Conservation (phyloP, 1,140 invertebrate genomes). For the Psix sp. region DNA sequence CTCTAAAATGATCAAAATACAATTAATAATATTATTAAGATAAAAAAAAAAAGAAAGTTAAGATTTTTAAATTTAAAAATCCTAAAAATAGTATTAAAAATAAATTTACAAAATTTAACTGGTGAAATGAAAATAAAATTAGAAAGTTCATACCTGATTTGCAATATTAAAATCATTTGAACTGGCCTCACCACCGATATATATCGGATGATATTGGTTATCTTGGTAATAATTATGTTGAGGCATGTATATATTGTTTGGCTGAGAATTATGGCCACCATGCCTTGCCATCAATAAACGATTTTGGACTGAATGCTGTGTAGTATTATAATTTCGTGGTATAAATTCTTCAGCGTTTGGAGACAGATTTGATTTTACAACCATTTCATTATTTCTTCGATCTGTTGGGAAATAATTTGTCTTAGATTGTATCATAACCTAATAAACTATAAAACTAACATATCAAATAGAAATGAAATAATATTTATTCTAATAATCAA, state of each 20-base stretch:
- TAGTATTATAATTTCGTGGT: slow-evolving; percentile 28
- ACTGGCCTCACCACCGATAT: slow-evolving; percentile 9
- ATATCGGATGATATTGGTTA: slow-evolving; percentile 25
- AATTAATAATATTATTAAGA: slow-evolving; percentile 12
- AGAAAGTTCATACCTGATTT: slow-evolving; percentile 19
- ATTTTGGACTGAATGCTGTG: slow-evolving; percentile 26
- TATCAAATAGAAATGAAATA: not conserved
- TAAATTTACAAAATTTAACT: too few relatives aligned
- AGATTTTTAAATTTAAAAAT: not conserved
- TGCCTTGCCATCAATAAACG: slow-evolving; percentile 24
- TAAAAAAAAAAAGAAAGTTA: slow-evolving; percentile 2
- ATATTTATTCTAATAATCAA: too few relatives aligned
- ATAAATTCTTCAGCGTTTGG: slow-evolving; percentile 67
- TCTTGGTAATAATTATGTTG: slow-evolving; percentile 28
- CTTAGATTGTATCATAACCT: too few relatives aligned
- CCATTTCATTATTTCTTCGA: slow-evolving; percentile 48
- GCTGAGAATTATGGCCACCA: slow-evolving; percentile 5
- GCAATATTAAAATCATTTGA: slow-evolving; percentile 23
- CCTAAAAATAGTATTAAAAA: too few relatives aligned
- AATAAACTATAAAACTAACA: slow-evolving; percentile 32
- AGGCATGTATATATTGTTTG: slow-evolving; percentile 16
- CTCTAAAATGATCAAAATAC: slow-evolving; percentile 14
- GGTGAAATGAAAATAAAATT: too few relatives aligned
- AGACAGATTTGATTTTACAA: slow-evolving; percentile 64
- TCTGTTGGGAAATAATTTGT: slow-evolving; percentile 5